Conservation (phyloP, 2,797 vertebrate genomes). For the Sebastiscus albofasciatus region DNA sequence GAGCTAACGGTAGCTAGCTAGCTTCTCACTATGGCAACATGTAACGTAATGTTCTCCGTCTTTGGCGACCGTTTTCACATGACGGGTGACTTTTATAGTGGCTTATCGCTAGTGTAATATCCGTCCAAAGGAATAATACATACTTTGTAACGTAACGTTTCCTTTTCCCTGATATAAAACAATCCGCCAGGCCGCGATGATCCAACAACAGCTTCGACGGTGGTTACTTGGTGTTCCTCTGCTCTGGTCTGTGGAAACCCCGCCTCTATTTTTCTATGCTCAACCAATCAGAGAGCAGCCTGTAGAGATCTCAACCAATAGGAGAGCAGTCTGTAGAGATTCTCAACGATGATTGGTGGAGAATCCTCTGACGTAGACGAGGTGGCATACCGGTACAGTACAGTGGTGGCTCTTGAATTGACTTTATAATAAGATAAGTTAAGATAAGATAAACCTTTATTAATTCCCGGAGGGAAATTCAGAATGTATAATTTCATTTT, state of each 20-base stretch:
- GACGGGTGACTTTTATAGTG: slow-evolving; percentile 3
- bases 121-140: background rate
- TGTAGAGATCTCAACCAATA: slow-evolving; percentile 48
- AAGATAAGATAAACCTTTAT: too few relatives aligned
- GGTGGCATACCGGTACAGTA: background rate
- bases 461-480: too few relatives aligned
- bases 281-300: slow-evolving; percentile 46
- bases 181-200: slow-evolving; percentile 64
- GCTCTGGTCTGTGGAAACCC: slow-evolving; percentile 21
- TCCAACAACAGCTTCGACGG: slow-evolving; percentile 36
- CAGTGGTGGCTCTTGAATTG: background rate
- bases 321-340: background rate
- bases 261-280: slow-evolving; percentile 40
- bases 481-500: too few relatives aligned
- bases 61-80: slow-evolving; percentile 32
- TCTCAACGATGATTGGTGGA: slow-evolving; percentile 51
- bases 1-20: slow-evolving; percentile 38
- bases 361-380: background rate
- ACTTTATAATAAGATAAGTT: background rate
- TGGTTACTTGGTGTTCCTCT: slow-evolving; percentile 11
- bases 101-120: slow-evolving; percentile 15
- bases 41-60: slow-evolving; percentile 15
- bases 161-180: slow-evolving; percentile 14
- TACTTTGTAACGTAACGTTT: slow-evolving; percentile 35
- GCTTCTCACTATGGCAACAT: slow-evolving; percentile 28